phyloP scores from a whole-genome alignment of 2,888 invertebrate genomes.

The Heteromurus nitidus region DNA sequence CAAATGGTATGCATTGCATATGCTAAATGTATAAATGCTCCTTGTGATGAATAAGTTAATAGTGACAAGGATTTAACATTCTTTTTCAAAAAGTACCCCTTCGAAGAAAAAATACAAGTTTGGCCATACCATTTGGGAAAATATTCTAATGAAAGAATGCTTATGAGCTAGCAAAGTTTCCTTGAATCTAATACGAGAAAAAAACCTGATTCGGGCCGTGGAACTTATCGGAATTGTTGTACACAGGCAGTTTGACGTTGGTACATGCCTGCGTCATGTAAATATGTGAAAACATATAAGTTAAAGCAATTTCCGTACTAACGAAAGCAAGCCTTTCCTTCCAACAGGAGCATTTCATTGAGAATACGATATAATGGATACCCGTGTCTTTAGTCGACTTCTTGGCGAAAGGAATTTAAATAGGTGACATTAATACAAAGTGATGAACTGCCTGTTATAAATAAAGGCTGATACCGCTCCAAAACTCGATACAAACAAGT shows the following conservation, averaged over 20 bases:
- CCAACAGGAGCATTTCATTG: conserved; percentile 5
- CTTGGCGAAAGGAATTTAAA: too few relatives aligned
- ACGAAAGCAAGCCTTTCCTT: background rate
- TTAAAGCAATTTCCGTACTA: background rate
- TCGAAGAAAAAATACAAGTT: conserved; percentile 25
- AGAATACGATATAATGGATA: too few relatives aligned
- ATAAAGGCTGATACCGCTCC: background rate
- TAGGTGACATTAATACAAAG: background rate
- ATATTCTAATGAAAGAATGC: background rate
- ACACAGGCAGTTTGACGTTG: background rate
- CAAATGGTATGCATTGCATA: background rate
- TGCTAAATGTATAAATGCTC: background rate
- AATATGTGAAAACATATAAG: background rate
- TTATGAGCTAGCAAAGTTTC: too few relatives aligned
- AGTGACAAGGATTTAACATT: conserved; percentile 5
- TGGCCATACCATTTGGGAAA: conserved; percentile 12
- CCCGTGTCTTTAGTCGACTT: too few relatives aligned
- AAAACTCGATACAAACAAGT: background rate
- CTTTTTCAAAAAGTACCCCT: conserved; percentile 12
- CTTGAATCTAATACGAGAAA: conserved; percentile 26
- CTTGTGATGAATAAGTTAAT: background rate
- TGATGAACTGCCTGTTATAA: too few relatives aligned
- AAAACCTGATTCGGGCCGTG: conserved; percentile 20
- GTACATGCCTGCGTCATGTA: background rate
- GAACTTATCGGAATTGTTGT: background rate